phyloP scores from a whole-genome alignment of 2,113 vertebrate genomes.

The Cavia porcellus region DNA sequence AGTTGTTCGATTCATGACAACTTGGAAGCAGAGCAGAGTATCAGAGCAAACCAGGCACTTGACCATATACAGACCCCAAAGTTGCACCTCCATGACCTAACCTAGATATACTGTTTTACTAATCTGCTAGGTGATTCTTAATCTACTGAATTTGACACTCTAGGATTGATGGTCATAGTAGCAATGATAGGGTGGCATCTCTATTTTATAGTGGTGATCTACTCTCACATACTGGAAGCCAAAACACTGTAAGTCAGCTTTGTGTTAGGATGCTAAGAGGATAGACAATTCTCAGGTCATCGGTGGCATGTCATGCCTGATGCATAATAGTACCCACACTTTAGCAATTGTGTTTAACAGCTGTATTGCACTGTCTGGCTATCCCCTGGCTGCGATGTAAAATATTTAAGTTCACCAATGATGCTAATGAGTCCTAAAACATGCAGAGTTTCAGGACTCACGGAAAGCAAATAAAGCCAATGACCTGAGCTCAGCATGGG shows the following conservation, averaged over 20 bases:
- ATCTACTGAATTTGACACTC: not conserved
- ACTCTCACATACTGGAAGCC: not conserved
- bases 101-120: not conserved
- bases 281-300: not conserved
- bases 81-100: not conserved
- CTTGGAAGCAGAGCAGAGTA: not conserved
- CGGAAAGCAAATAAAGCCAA: conserved; percentile 9
- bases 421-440: not conserved
- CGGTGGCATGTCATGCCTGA: not conserved
- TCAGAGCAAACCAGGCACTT: not conserved
- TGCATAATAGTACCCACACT: not conserved
- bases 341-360: not conserved
- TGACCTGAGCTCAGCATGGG: not conserved
- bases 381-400: not conserved
- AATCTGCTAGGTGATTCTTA: not conserved
- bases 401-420: not conserved
- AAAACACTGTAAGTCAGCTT: not conserved
- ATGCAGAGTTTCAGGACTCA: not conserved
- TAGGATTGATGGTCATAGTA: not conserved
- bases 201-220: not conserved
- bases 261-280: not conserved
- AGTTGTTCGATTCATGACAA: not conserved
- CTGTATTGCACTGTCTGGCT: not conserved
- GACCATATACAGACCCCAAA: not conserved
- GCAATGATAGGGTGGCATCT: too few relatives aligned